Base-by-base conservation (phyloP, 2,797 vertebrate species). In the Cuculus canorus region DNA sequence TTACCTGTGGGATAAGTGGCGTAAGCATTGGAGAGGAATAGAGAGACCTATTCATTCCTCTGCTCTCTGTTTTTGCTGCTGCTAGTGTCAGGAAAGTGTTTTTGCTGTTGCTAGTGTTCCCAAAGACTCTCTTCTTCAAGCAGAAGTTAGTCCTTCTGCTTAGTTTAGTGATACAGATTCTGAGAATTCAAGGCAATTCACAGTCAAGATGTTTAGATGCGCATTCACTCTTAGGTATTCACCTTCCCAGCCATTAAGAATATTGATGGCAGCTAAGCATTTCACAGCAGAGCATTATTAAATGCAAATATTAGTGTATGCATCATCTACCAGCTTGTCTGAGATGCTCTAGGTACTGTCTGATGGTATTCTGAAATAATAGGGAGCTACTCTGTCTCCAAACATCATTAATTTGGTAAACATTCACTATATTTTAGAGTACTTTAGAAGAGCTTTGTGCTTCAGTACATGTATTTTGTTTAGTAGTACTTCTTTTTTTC, bases 401-500 rank as follows among this genome's bases (percentile, higher is more conserved):
- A 16, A 82, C 11, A 10, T 71, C 14, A 24, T 57, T 48, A 35
- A 30, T 41, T 61, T 81, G 33, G 23, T 85, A 57, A 75, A 78
- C 19, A 15, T 28, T 85, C 9, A 35, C 18, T 48, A 0, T 50
- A 27, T 64, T 88, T 43, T 32, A 18, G 76, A 71, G 25, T 68
- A 15, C n/a, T 86, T 60, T 80, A 18, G 33, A 68, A 77, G 22
- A 82, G 37, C 24, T 69, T 57, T 1, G 5, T 50, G 15, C 32
- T 72, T 82, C 16, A 50, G 13, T 78, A 88, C 79, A 59, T 41
- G 7, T 73, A 19, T 33, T 50, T 73, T 69, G 30, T 91, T 93
- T 84, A n/a, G n/a, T 77, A 43, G 56, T 80, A 4, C 52, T 86
- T 81, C 10, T 93, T 93, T 93, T 90, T 93, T 70, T 90, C 90